phyloP scores from a whole-genome alignment of 2,113 vertebrate genomes.

The Agelaius tricolor region DNA sequence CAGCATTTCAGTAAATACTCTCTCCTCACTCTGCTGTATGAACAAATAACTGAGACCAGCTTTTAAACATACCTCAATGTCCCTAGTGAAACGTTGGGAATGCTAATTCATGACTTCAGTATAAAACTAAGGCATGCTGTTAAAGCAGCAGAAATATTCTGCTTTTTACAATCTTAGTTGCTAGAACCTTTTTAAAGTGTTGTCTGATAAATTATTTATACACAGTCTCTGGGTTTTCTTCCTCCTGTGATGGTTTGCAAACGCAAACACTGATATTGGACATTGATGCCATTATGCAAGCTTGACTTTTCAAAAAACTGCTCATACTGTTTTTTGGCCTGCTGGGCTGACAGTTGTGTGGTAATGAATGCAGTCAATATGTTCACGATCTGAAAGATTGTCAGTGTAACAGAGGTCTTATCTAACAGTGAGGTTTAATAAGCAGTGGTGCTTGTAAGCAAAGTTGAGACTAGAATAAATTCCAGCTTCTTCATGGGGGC shows the following conservation, averaged over 20 bases:
- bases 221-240: background rate
- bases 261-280: background rate
- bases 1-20: background rate
- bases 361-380: slow-evolving; percentile 17
- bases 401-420: background rate
- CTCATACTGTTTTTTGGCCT: background rate
- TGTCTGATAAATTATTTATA: slow-evolving; percentile 44
- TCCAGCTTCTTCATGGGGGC: background rate
- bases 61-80: background rate
- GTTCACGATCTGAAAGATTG: background rate
- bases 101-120: background rate
- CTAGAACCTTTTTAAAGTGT: background rate
- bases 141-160: background rate
- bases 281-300: slow-evolving; percentile 11
- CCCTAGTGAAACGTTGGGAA: background rate
- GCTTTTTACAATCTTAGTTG: background rate
- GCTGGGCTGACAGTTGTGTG: background rate
- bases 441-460: background rate
- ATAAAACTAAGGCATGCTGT: background rate
- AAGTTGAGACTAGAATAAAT: background rate
- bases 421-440: slow-evolving; percentile 20
- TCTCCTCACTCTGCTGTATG: background rate
- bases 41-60: background rate
- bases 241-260: background rate
- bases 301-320: background rate